phyloP scores from a whole-genome alignment of 30 jellyfish, hydroid and myxozoan genomes.

The Turritopsis dohrnii region DNA sequence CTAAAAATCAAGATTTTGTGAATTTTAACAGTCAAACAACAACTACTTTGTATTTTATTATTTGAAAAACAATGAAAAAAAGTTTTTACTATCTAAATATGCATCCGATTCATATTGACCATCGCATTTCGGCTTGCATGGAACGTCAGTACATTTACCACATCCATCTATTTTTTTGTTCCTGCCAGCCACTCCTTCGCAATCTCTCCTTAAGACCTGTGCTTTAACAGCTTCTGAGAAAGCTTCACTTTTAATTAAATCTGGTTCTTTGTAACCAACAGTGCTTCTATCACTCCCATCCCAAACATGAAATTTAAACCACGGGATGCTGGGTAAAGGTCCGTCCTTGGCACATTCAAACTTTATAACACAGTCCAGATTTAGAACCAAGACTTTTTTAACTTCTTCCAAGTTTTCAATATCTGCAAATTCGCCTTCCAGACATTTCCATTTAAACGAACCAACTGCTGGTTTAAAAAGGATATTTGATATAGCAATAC shows the following conservation, averaged over 20 bases:
- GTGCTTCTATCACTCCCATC: not conserved
- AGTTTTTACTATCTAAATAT: not conserved
- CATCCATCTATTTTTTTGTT: not conserved
- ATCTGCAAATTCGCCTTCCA: not conserved
- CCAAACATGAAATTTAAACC: not conserved
- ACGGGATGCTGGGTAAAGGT: not conserved
- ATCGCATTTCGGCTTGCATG: not conserved
- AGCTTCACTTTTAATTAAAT: not conserved
- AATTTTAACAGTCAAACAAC: too few species aligned
- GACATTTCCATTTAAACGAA: not conserved
- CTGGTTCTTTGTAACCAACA: not conserved
- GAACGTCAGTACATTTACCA: not conserved
- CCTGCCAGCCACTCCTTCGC: not conserved
- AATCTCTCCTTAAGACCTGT: not conserved
- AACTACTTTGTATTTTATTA: too few species aligned
- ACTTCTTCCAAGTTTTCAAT: not conserved
- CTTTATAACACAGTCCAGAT: not conserved
- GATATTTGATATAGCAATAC: not conserved
- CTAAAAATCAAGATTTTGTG: too few species aligned
- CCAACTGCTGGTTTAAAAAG: not conserved
- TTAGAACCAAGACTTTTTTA: not conserved
- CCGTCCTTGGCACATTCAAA: not conserved
- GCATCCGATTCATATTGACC: not conserved
- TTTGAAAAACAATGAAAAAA: not conserved
- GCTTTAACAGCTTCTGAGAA: not conserved